Conservation (phyloP, 2,113 vertebrate species). For the Eurypyga helias region DNA sequence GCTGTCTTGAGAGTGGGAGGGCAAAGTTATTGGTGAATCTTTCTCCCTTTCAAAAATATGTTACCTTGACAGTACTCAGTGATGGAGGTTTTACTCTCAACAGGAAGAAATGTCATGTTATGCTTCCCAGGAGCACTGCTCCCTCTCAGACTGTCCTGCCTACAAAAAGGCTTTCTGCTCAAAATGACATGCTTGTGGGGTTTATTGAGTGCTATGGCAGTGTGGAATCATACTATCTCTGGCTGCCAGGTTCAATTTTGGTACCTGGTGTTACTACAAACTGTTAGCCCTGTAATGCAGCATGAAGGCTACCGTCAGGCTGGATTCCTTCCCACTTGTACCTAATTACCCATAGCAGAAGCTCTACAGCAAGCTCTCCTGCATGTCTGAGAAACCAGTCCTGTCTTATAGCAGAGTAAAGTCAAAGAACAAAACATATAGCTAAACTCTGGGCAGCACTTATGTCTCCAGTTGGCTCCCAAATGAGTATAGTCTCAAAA, state of each 20-base stretch:
- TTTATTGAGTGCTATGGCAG: neutral
- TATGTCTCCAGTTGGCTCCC: neutral
- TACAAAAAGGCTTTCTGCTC: neutral
- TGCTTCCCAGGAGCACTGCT: neutral
- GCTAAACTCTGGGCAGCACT: neutral
- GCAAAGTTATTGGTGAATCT: neutral
- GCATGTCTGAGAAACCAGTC: neutral
- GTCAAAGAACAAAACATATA: neutral
- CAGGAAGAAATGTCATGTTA: neutral
- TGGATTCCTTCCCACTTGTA: neutral
- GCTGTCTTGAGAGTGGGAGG: neutral
- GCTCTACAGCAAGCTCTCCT: neutral
- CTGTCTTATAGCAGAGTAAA: neutral
- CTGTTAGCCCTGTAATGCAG: neutral
- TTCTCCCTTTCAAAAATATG: neutral
- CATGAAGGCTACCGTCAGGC: neutral
- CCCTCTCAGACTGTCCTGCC: neutral
- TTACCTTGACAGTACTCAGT: neutral
- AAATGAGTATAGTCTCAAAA: too few species aligned
- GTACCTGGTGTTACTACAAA: neutral
- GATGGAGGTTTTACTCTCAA: neutral
- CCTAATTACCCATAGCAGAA: neutral
- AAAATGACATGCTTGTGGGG: fast-evolving
- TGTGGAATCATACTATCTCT: neutral
- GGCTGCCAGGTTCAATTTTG: neutral